phyloP scores from a whole-genome alignment of 2,888 invertebrate species.

The Erynnis tages region DNA sequence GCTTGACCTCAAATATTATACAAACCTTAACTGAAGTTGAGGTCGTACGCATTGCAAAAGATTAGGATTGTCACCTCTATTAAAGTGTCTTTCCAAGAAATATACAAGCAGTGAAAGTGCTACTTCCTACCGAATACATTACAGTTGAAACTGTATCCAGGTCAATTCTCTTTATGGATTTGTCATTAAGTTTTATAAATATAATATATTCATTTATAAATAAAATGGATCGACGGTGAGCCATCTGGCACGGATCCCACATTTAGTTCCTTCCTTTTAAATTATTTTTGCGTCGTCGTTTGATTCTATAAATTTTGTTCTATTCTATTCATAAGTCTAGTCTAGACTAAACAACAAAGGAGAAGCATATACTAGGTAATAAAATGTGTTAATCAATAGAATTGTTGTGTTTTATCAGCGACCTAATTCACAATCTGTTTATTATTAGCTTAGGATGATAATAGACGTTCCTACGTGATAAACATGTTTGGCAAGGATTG shows the following conservation, averaged over 20 bases:
- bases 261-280: conserved; percentile 39
- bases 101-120: no score
- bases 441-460: conserved; percentile 41
- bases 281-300: conserved; percentile 30
- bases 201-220: no score
- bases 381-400: conserved; percentile 7
- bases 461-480: conserved; percentile 43
- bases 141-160: no score
- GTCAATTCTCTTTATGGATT: conserved; percentile 11
- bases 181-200: conserved; percentile 27
- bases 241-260: conserved; percentile 48
- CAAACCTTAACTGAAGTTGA: no score
- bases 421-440: conserved; percentile 50
- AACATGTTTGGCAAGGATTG: conserved; percentile 45
- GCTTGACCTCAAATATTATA: no score
- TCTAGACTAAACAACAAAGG: no score
- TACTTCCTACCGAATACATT: no score
- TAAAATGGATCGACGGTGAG: conserved; percentile 25
- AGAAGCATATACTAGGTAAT: not conserved
- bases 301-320: conserved; percentile 38
- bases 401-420: conserved; percentile 37
- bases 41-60: no score
- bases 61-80: no score
- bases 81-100: no score
- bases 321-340: no score